Evolutionary conservation across 92 coral and sea anemone genomes (phyloP).

Genomic region (Metridium senile): DNA sequence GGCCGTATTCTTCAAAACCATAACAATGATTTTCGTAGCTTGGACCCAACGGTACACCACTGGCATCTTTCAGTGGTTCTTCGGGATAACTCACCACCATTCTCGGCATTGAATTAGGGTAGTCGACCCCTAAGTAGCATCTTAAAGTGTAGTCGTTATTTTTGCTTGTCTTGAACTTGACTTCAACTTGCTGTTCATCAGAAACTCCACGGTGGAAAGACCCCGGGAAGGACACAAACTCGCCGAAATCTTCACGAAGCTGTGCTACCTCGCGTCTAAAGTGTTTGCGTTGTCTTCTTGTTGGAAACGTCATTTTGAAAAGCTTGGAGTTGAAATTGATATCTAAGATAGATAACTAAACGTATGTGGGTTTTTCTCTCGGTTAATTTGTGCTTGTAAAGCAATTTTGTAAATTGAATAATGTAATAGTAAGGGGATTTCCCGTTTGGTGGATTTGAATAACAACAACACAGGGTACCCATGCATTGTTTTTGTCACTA

Average conservation of each 20-base stretch:
- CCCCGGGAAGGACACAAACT: not conserved
- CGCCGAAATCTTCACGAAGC: not conserved
- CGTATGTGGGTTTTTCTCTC: not conserved
- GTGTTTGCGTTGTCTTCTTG: not conserved
- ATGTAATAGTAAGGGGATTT: too few relatives aligned
- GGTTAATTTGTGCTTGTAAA: not conserved
- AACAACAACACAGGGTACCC: too few relatives aligned
- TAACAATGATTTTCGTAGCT: slow-evolving; percentile 25
- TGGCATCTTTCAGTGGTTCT: slow-evolving; percentile 1
- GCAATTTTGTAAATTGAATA: too few relatives aligned
- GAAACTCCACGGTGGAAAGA: not conserved
- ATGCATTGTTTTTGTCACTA: too few relatives aligned
- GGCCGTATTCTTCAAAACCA: slow-evolving; percentile 11
- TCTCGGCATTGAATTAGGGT: not conserved
- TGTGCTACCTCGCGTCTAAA: not conserved
- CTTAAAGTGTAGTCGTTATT: not conserved
- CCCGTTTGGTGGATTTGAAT: too few relatives aligned
- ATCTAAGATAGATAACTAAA: too few relatives aligned
- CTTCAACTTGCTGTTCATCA: not conserved
- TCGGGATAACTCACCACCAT: not conserved
- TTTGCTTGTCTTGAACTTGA: not conserved
- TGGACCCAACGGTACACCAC: not conserved
- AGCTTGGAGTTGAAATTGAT: too few relatives aligned
- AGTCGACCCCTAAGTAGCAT: not conserved
- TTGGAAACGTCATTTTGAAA: not conserved